Conservation (phyloP, 2,888 invertebrate genomes). For the Petrophora chlorosata region DNA sequence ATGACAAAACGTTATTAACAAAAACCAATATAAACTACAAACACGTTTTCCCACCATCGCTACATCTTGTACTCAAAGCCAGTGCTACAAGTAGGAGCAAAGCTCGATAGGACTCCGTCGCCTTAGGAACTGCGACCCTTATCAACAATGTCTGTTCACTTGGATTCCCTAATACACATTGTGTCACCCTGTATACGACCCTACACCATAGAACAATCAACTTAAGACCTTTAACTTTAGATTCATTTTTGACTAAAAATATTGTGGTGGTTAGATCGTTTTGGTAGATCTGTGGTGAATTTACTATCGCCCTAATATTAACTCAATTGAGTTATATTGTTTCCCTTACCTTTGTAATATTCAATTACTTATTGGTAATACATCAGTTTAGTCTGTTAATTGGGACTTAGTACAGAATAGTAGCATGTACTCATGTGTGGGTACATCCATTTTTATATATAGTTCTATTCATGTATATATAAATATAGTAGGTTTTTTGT, state of each 20-base stretch:
- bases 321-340: constrained; percentile 68
- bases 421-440: background rate
- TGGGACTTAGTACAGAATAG: constrained; percentile 4
- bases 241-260: constrained; percentile 25
- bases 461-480: background rate
- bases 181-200: constrained; percentile 50
- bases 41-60: constrained; percentile 34
- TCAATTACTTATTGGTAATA: constrained; percentile 54
- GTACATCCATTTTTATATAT: background rate
- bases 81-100: constrained; percentile 56
- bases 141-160: constrained; percentile 72
- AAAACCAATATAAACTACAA: background rate
- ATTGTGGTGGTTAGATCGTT: constrained; percentile 33
- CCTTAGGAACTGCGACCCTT: constrained; percentile 75
- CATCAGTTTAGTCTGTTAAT: constrained; percentile 17
- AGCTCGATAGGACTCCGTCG: constrained; percentile 67
- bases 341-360: constrained; percentile 63
- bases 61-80: constrained; percentile 42
- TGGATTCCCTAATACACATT: constrained; percentile 66
- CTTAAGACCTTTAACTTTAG: constrained; percentile 25
- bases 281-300: constrained; percentile 49
- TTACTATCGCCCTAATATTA: constrained; percentile 68
- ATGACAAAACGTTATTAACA: no score
- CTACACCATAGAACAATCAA: constrained; percentile 34
- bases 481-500: background rate